Percentiles rank a stretch among this genome's conserved stretches.
Conservation (phyloP, 2,797 vertebrate genomes). For the Sparus aurata region DNA sequence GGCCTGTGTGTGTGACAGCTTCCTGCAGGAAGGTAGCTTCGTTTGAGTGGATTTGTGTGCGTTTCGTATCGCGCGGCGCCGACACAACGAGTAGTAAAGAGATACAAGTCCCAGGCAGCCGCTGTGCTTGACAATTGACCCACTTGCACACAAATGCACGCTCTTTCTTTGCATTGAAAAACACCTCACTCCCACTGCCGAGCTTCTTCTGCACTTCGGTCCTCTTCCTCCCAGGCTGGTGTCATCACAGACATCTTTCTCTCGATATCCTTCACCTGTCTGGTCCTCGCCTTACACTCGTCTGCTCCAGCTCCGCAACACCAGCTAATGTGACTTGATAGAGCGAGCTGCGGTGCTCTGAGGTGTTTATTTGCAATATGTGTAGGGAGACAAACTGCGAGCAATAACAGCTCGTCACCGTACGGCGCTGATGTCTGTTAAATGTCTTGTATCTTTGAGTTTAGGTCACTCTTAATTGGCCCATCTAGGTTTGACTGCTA, state of each 20-base stretch:
- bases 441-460: constrained; percentile 9
- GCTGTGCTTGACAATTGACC: constrained; percentile 61
- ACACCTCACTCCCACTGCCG: constrained; percentile 6
- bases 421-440: constrained; percentile 13
- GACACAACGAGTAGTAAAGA: constrained; percentile 47
- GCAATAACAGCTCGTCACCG: constrained; percentile 19
- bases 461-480: constrained; percentile 28
- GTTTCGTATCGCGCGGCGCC: neutral
- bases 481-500: constrained; percentile 11
- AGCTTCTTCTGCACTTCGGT: constrained; percentile 9
- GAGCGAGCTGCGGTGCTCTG: constrained; percentile 15
- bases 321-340: constrained; percentile 9
- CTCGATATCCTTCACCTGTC: constrained; percentile 35
- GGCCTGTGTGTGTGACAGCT: constrained; percentile 26
- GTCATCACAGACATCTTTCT: constrained; percentile 15
- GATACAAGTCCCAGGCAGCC: constrained; percentile 50
- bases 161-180: constrained; percentile 39
- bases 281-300: constrained; percentile 7
- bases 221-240: constrained; percentile 5
- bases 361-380: constrained; percentile 30
- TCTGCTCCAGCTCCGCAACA: constrained; percentile 5
- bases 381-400: constrained; percentile 32
- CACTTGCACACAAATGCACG: constrained; percentile 52
- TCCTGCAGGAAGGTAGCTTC: constrained; percentile 20
- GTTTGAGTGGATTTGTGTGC: constrained; percentile 34